Conservation (phyloP, 2,113 vertebrate species). For the Jaculus jaculus region DNA sequence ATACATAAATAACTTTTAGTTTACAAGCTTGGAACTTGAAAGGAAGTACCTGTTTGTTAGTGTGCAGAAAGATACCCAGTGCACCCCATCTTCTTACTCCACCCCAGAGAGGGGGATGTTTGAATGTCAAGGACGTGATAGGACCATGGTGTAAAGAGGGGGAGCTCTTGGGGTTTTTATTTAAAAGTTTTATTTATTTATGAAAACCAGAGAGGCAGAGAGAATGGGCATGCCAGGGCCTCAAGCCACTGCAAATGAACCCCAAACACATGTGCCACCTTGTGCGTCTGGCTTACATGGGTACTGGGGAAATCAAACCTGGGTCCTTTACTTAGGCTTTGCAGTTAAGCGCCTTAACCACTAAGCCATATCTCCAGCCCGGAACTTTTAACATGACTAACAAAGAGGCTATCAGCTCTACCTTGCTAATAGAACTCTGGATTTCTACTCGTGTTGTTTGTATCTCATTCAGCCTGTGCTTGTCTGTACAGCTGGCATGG, state of each 20-base stretch:
- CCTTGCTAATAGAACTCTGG: background rate
- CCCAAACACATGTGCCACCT: too few species aligned
- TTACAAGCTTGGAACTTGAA: background rate
- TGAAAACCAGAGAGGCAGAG: too few species aligned
- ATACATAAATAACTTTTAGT: background rate
- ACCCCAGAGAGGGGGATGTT: background rate
- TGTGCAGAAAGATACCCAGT: background rate
- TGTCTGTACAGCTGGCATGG: background rate
- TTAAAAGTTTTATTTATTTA: background rate
- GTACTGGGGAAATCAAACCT: too few species aligned
- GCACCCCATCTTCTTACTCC: background rate
- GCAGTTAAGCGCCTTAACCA: too few species aligned
- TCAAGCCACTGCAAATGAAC: too few species aligned
- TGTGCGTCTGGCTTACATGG: too few species aligned
- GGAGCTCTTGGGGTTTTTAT: too few species aligned
- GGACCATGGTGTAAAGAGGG: background rate
- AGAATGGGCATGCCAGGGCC: too few species aligned
- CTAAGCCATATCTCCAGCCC: background rate
- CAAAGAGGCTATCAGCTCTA: conserved; percentile 14
- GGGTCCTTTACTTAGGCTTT: too few species aligned
- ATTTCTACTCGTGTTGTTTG: background rate
- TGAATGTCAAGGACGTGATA: background rate
- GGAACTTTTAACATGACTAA: background rate
- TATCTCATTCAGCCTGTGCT: background rate
- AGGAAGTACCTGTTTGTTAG: background rate